These are phyloP conservation scores for Ambastaia sidthimunki DNA, from an alignment of 2,797 vertebrate species.

Conservation along the genomic window DNA sequence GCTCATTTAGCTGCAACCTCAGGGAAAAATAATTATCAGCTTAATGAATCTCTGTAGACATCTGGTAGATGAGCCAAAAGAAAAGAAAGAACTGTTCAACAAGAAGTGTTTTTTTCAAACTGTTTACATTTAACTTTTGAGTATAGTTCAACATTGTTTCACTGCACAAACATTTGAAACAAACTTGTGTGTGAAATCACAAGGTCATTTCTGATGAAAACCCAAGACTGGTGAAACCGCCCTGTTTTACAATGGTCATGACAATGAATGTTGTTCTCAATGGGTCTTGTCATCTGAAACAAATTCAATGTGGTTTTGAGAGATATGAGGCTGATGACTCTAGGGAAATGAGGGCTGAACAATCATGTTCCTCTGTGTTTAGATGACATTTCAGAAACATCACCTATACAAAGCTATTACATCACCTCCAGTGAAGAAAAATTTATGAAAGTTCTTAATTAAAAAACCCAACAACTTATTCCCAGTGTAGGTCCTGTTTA, in stretches of 20 bases:
- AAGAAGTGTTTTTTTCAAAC: background rate
- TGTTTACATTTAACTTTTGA: conserved; percentile 20
- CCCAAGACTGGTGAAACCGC: conserved; percentile 10
- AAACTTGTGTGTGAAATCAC: conserved; percentile 25
- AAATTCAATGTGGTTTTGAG: conserved; percentile 35
- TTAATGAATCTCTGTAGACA: conserved; percentile 8
- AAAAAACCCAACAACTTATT: too few relatives aligned
- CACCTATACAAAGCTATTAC: conserved; percentile 3
- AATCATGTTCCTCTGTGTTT: conserved; percentile 10
- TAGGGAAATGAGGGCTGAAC: conserved; percentile 10
- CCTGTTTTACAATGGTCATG: conserved; percentile 35
- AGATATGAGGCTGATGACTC: conserved; percentile 31
- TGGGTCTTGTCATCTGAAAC: conserved; percentile 10
- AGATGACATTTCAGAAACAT: background rate
- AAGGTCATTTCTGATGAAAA: conserved; percentile 15
- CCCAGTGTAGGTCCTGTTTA: too few relatives aligned
- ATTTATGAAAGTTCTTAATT: too few relatives aligned
- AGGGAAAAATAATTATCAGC: conserved; percentile 1
- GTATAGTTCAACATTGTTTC: conserved; percentile 17
- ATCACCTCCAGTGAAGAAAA: too few relatives aligned
- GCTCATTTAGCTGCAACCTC: conserved; percentile 12
- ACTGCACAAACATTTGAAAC: conserved; percentile 18
- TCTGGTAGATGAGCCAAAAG: background rate
- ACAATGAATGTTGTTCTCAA: background rate
- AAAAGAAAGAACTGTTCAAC: background rate